A percentile compares a stretch with the other conserved stretches of the same genome.
Evolutionary conservation across 2,797 vertebrate species (phyloP).

Genomic region (Rhynchonycteris naso): DNA sequence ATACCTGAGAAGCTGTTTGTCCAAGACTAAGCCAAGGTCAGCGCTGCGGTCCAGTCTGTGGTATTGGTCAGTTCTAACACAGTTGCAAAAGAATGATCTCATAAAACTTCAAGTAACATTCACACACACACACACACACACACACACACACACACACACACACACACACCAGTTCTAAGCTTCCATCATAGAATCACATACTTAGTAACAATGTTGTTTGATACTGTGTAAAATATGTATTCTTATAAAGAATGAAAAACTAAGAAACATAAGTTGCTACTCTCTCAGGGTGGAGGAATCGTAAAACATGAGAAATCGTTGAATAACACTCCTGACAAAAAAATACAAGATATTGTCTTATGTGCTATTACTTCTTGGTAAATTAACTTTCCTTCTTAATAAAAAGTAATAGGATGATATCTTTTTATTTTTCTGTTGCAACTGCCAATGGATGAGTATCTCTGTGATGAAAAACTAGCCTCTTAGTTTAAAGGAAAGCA

Average conservation of each 20-base stretch:
- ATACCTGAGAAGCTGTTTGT: not conserved
- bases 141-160: not conserved
- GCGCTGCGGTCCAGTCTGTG: not conserved
- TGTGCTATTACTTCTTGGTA: not conserved
- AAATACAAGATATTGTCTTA: not conserved
- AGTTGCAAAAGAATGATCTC: not conserved
- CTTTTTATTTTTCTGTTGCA: not conserved
- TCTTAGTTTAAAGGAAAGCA: conserved; percentile 61
- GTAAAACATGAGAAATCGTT: not conserved
- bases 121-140: not conserved
- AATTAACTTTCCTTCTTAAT: not conserved
- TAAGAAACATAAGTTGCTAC: not conserved
- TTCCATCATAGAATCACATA: not conserved
- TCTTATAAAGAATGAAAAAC: not conserved
- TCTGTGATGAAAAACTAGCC: not conserved
- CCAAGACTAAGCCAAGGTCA: no score
- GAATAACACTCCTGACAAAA: not conserved
- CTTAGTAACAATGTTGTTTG: not conserved
- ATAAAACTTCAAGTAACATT: not conserved
- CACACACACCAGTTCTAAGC: not conserved
- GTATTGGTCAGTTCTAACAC: not conserved
- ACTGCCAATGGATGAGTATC: not conserved
- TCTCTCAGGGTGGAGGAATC: not conserved
- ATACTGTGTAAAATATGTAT: not conserved
- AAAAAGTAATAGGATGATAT: not conserved